Conservation (phyloP, 53 echinoderm and acorn worm genomes). For the Zoroaster sp. region DNA sequence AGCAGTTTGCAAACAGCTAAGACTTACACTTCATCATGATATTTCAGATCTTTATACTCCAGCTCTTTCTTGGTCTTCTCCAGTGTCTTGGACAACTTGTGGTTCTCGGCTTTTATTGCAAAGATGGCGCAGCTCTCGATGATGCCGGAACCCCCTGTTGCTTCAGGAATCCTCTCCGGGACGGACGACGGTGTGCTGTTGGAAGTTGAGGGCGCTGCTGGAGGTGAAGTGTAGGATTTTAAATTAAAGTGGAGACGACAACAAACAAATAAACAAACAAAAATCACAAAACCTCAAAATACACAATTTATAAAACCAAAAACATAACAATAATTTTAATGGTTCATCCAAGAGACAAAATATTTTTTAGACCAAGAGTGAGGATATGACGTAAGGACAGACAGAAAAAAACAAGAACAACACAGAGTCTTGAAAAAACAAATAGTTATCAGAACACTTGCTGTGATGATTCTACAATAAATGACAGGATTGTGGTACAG, state of each 20-base stretch:
- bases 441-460: too few relatives aligned
- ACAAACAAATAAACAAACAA: background rate
- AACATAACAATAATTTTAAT: too few relatives aligned
- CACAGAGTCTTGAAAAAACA: too few relatives aligned
- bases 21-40: slow-evolving; percentile 41
- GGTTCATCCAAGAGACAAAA: too few relatives aligned
- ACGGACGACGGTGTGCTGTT: background rate
- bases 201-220: background rate
- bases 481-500: too few relatives aligned
- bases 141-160: slow-evolving; percentile 40
- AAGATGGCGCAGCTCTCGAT: slow-evolving; percentile 61
- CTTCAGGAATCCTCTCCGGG: slow-evolving; percentile 8
- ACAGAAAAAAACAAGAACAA: too few relatives aligned
- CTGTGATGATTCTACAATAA: too few relatives aligned
- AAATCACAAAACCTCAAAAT: too few relatives aligned
- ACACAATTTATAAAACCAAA: too few relatives aligned
- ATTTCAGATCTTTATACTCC: slow-evolving; percentile 33
- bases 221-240: background rate
- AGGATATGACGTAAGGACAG: too few relatives aligned
- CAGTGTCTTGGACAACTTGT: slow-evolving; percentile 31
- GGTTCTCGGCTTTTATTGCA: slow-evolving; percentile 56
- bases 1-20: background rate
- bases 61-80: slow-evolving; percentile 36
- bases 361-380: too few relatives aligned
- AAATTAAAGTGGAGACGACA: background rate